Evolutionary conservation across 1,140 invertebrate species (phyloP).

Genomic region (Dendroctonus ponderosae): DNA sequence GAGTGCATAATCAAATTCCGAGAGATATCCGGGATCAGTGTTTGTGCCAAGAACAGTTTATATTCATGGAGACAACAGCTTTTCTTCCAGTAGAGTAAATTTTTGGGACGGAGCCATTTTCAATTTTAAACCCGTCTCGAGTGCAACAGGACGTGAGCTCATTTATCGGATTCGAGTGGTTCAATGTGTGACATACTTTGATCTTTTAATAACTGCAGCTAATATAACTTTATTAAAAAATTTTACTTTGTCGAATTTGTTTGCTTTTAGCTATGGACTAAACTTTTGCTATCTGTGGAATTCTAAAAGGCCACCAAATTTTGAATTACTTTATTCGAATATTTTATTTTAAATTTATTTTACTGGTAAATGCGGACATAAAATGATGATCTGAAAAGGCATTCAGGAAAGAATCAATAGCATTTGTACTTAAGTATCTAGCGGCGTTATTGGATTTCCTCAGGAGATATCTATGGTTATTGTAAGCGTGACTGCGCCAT

Average conservation of each 20-base stretch:
- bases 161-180: conserved; percentile 6
- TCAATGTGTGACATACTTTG: not conserved
- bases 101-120: conserved; percentile 33
- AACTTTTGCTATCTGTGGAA: too few species aligned
- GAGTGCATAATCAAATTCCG: conserved; percentile 15
- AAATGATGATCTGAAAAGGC: too few species aligned
- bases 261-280: too few species aligned
- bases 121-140: conserved; percentile 12
- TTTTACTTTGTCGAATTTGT: not conserved
- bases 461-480: too few species aligned
- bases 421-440: too few species aligned
- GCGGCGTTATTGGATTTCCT: too few species aligned
- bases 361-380: too few species aligned
- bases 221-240: not conserved
- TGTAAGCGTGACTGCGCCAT: too few species aligned
- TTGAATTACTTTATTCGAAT: not conserved
- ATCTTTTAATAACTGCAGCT: not conserved
- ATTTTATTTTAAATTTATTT: not conserved
- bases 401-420: too few species aligned
- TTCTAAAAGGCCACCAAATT: not conserved
- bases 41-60: conserved; percentile 18
- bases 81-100: conserved; percentile 18
- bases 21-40: not conserved
- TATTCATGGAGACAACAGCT: conserved; percentile 24
- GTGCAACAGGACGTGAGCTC: conserved; percentile 23